Conservation (phyloP, 2,797 vertebrate genomes). For the Centropyge bicolor region DNA sequence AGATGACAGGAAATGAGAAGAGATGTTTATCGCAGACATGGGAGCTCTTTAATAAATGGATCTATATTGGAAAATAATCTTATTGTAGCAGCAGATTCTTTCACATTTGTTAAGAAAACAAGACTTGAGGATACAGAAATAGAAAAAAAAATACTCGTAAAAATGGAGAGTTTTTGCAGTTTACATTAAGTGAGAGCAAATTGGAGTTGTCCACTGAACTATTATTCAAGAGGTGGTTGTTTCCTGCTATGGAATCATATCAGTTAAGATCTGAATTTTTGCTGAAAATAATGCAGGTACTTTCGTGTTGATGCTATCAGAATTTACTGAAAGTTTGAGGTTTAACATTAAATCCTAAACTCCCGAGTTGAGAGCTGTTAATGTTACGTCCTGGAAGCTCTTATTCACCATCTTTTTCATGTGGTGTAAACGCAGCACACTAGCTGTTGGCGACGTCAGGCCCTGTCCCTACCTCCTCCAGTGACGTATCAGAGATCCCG, state of each 20-base stretch:
- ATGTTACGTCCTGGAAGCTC: background rate
- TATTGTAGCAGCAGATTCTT: background rate
- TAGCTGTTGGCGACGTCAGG: background rate
- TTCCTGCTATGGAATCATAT: too few relatives aligned
- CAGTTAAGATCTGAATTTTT: too few relatives aligned
- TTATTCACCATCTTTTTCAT: background rate
- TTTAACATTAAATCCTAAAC: background rate
- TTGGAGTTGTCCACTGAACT: too few relatives aligned
- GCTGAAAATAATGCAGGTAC: too few relatives aligned
- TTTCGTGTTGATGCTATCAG: too few relatives aligned
- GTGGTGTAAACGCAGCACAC: background rate
- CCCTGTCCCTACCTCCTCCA: slow-evolving; percentile 91
- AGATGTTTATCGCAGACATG: background rate
- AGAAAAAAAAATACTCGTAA: too few relatives aligned
- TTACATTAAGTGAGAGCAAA: too few relatives aligned
- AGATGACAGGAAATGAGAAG: background rate
- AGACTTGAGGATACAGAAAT: background rate
- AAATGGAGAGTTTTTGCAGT: too few relatives aligned
- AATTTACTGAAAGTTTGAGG: background rate
- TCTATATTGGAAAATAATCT: background rate
- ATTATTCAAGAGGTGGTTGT: too few relatives aligned
- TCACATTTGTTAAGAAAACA: background rate
- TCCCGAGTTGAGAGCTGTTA: background rate
- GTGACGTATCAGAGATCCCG: slow-evolving; percentile 95
- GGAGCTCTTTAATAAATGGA: background rate